Percentiles rank a stretch among this genome's conserved stretches.
Conservation (phyloP, 1,140 invertebrate genomes). For the Platyscapa corneri region DNA sequence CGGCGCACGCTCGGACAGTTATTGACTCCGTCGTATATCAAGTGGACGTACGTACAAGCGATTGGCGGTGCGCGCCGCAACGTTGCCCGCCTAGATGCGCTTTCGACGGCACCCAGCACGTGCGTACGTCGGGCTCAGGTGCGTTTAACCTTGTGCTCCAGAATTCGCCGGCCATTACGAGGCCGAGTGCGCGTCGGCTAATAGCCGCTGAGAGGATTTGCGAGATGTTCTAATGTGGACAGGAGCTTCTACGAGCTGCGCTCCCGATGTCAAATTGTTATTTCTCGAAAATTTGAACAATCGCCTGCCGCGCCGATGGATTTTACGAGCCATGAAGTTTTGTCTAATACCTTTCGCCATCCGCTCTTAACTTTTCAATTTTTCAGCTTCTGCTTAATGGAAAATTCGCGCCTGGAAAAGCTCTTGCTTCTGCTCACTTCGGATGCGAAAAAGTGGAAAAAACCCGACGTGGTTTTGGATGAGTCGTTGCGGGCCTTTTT, state of each 20-base stretch:
- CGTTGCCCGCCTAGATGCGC: neutral
- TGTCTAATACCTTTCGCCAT: no score
- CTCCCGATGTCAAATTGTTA: neutral
- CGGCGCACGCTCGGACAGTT: neutral
- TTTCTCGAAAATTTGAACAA: no score
- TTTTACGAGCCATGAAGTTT: no score
- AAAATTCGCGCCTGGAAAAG: no score
- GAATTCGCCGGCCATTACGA: neutral
- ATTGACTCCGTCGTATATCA: conserved; percentile 8
- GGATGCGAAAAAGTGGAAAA: no score
- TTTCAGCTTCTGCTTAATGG: no score
- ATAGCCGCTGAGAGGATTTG: neutral
- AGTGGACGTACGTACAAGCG: neutral
- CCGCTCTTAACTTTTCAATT: no score
- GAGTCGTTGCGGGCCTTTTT: no score
- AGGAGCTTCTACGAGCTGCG: neutral
- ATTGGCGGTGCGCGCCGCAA: neutral
- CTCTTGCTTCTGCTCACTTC: no score
- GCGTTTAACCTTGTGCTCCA: neutral
- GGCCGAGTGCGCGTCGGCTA: neutral
- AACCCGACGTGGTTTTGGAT: no score
- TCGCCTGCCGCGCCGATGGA: no score
- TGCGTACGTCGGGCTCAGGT: neutral
- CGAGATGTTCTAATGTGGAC: neutral
- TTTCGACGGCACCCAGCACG: neutral